Conservation (phyloP, 2,888 invertebrate species). For the Tuberolachnus salignus region DNA sequence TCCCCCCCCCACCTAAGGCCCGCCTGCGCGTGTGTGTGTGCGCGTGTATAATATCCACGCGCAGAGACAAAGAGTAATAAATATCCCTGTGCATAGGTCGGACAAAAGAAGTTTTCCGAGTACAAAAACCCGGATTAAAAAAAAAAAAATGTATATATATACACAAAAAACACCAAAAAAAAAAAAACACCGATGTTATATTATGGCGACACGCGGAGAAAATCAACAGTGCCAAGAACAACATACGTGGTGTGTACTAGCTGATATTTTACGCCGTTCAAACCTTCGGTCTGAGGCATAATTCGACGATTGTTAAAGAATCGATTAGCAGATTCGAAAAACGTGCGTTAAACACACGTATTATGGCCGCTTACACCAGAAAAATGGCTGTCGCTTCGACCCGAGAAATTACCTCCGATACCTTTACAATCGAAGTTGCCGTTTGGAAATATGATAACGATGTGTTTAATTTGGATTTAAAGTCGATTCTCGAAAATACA, state of each 20-base stretch:
- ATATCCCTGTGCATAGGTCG: constrained; percentile 37
- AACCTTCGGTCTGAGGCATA: background rate
- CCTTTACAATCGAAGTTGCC: too few relatives aligned
- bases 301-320: background rate
- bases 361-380: too few relatives aligned
- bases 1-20: background rate
- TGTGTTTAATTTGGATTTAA: too few relatives aligned
- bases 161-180: too few relatives aligned
- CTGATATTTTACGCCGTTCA: background rate
- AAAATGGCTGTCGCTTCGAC: too few relatives aligned
- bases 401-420: too few relatives aligned
- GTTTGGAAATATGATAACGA: too few relatives aligned
- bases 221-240: constrained; percentile 20
- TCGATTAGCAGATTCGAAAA: too few relatives aligned
- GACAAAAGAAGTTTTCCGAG: constrained; percentile 48
- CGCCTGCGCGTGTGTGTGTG: background rate
- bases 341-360: too few relatives aligned
- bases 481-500: too few relatives aligned
- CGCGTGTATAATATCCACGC: constrained; percentile 18
- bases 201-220: background rate
- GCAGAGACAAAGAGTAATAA: constrained; percentile 55
- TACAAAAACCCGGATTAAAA: constrained; percentile 45
- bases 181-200: background rate
- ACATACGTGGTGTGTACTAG: background rate
- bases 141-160: too few relatives aligned